Percentiles rank a stretch among this genome's conserved stretches.
phyloP scores from a whole-genome alignment of 2,797 vertebrate genomes.

The Sphaeramia orbicularis region DNA sequence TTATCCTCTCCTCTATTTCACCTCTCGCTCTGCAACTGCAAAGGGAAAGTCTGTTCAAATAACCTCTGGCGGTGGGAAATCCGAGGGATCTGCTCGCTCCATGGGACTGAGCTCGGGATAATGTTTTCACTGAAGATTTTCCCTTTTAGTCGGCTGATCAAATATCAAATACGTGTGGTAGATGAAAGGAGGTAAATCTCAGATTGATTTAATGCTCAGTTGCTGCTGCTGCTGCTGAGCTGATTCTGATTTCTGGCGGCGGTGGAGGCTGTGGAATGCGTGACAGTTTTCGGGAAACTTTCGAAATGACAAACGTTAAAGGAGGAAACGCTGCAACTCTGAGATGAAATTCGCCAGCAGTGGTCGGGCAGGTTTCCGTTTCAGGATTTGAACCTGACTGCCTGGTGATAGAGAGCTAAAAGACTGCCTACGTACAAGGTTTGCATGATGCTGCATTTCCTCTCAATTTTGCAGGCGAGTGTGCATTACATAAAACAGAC shows the following conservation, averaged over 20 bases:
- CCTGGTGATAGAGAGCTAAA: conserved; percentile 35
- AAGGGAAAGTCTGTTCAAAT: conserved; percentile 44
- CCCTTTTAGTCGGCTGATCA: conserved; percentile 44
- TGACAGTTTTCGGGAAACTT: conserved; percentile 63
- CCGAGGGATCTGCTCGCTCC: conserved; percentile 49
- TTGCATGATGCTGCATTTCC: conserved; percentile 78
- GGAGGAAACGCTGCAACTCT: neutral
- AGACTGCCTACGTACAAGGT: conserved; percentile 43
- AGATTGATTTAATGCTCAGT: conserved; percentile 41
- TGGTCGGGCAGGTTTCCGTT: conserved; percentile 38
- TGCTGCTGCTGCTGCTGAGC: conserved; percentile 25
- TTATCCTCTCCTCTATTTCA: conserved; percentile 60
- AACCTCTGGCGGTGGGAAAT: conserved; percentile 58
- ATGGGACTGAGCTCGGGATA: conserved; percentile 52
- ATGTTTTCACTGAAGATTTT: conserved; percentile 51
- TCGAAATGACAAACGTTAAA: conserved; percentile 17
- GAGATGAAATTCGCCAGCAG: conserved; percentile 33
- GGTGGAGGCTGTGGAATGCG: conserved; percentile 29
- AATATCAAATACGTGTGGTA: conserved; percentile 46
- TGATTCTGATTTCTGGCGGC: conserved; percentile 23
- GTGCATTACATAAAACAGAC: conserved; percentile 62
- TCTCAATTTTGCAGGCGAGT: conserved; percentile 52
- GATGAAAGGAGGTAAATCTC: conserved; percentile 54
- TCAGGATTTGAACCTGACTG: conserved; percentile 49
- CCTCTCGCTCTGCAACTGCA: conserved; percentile 52